Evolutionary conservation across 1,140 invertebrate genomes (phyloP).

Genomic region (Centruroides sculpturatus): DNA sequence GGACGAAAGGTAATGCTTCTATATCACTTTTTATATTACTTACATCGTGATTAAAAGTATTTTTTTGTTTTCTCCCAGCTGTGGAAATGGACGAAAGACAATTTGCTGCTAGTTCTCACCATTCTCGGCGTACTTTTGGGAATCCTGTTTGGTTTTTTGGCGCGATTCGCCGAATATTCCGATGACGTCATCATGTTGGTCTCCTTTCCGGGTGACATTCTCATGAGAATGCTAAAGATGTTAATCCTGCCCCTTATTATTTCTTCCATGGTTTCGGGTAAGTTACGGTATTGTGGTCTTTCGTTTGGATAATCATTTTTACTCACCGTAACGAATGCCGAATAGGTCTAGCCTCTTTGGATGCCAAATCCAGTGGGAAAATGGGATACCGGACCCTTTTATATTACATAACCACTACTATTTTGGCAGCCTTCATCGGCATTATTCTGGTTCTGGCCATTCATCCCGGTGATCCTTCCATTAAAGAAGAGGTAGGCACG

Average conservation of each 20-base stretch:
- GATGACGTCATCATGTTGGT: constrained; percentile 28
- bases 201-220: constrained; percentile 34
- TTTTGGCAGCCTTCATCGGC: constrained; percentile 36
- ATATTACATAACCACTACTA: constrained; percentile 43
- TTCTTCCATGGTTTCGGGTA: constrained; percentile 31
- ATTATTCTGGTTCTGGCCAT: constrained; percentile 36
- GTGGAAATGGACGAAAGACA: constrained; percentile 22
- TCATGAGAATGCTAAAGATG: constrained; percentile 36
- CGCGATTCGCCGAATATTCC: constrained; percentile 18
- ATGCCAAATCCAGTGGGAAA: constrained; percentile 30
- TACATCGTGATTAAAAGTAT: background rate
- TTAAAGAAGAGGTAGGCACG: constrained; percentile 19
- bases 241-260: constrained; percentile 34
- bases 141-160: constrained; percentile 27
- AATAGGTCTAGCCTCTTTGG: constrained; percentile 27
- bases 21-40: background rate
- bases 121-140: constrained; percentile 35
- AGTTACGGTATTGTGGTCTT: no score
- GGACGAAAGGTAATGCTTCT: constrained; percentile 2
- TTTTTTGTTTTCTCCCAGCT: constrained; percentile 7
- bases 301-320: no score
- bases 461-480: constrained; percentile 31
- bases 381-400: constrained; percentile 36
- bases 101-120: constrained; percentile 33
- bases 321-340: background rate